A percentile compares a stretch with the other conserved stretches of the same genome.
Conservation (phyloP, 2,888 invertebrate genomes). For the Apomyelois bistriatella region DNA sequence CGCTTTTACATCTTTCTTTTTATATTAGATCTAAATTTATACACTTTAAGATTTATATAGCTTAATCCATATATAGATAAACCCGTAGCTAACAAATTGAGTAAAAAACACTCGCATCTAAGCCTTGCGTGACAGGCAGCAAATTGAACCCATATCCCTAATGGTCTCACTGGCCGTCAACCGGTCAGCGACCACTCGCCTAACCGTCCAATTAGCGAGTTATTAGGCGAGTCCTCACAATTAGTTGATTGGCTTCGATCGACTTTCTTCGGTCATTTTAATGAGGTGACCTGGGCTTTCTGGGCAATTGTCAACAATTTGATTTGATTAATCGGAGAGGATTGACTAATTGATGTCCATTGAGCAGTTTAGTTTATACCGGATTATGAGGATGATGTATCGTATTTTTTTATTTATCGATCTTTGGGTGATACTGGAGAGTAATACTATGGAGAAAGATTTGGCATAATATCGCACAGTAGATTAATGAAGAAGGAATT, state of each 20-base stretch:
- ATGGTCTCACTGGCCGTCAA: background rate
- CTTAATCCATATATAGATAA: no score
- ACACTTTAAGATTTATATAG: no score
- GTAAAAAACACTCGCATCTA: background rate
- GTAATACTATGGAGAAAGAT: no score
- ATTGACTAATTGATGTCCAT: background rate
- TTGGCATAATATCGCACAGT: no score
- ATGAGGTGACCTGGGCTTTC: background rate
- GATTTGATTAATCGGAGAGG: background rate
- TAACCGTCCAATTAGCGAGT: slow-evolving; percentile 7
- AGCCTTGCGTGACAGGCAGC: background rate
- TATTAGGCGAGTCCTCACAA: slow-evolving; percentile 3
- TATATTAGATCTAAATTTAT: no score
- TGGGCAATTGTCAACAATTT: slow-evolving; percentile 4
- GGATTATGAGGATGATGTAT: no score
- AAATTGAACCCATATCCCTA: slow-evolving; percentile 7
- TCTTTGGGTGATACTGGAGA: no score
- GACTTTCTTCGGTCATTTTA: background rate
- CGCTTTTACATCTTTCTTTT: no score
- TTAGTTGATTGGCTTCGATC: slow-evolving; percentile 8
- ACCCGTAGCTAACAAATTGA: background rate
- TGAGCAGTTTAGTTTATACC: no score
- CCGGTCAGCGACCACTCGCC: background rate
- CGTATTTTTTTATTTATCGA: no score
- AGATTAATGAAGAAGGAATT: no score